A percentile compares a stretch with the other conserved stretches of the same genome.
phyloP scores from a whole-genome alignment of 2,113 vertebrate genomes.

The Istiophorus platypterus region DNA sequence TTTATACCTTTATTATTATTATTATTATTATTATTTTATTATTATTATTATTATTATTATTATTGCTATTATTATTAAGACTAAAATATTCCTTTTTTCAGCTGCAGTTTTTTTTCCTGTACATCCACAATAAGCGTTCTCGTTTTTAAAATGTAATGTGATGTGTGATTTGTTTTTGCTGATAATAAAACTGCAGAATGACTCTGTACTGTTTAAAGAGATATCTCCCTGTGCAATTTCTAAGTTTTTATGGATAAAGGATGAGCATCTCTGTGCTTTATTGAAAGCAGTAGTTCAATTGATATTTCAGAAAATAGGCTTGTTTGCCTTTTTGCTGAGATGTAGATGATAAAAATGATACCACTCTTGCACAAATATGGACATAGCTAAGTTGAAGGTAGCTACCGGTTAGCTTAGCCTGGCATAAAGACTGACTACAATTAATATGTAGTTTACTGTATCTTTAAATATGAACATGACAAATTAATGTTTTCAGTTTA shows the following conservation, averaged over 20 bases:
- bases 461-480: not conserved
- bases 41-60: conserved; percentile 56
- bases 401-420: no score
- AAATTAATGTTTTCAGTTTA: not conserved
- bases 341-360: not conserved
- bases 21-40: conserved; percentile 30
- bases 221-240: not conserved
- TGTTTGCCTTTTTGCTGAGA: not conserved
- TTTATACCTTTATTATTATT: conserved; percentile 71
- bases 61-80: conserved; percentile 52
- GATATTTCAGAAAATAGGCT: not conserved
- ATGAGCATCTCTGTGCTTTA: not conserved
- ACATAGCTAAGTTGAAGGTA: no score
- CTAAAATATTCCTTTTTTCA: conserved; percentile 62
- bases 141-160: conserved; percentile 80
- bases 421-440: no score
- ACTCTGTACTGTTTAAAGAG: conserved; percentile 71
- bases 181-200: conserved; percentile 79
- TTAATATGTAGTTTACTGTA: no score
- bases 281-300: not conserved
- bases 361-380: not conserved
- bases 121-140: conserved; percentile 76
- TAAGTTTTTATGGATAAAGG: not conserved
- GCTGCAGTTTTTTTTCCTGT: conserved; percentile 71
- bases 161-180: conserved; percentile 80